Evolutionary conservation across 2,113 vertebrate species (phyloP).

Genomic region (Apodemus speciosus): DNA sequence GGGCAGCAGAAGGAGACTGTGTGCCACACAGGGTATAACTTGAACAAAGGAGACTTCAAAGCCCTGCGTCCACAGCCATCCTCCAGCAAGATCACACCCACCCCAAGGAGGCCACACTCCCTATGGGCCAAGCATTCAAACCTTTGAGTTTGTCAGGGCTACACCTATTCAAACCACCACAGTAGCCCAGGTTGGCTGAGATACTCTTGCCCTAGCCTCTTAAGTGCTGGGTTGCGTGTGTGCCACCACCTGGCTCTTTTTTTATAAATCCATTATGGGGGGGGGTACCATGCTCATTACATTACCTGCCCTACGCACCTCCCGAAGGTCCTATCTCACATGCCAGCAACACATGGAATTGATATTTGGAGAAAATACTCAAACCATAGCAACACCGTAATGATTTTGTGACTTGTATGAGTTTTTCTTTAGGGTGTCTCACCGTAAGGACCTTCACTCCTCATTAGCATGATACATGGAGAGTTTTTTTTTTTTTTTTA

Average conservation of each 20-base stretch:
- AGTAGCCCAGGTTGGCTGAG: not conserved
- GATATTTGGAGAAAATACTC: not conserved
- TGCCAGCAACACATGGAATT: not conserved
- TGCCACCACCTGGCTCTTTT: not conserved
- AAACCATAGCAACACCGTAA: not conserved
- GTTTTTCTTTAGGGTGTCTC: not conserved
- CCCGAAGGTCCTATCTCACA: not conserved
- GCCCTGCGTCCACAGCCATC: too few species aligned
- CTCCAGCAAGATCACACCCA: too few species aligned
- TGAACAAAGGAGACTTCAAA: too few species aligned
- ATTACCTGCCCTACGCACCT: not conserved
- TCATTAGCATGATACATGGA: not conserved
- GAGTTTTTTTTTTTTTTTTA: too few species aligned
- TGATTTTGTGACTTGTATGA: not conserved
- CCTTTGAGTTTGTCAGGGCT: too few species aligned
- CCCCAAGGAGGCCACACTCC: too few species aligned
- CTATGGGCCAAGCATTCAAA: too few species aligned
- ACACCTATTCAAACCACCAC: too few species aligned
- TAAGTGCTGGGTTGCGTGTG: not conserved
- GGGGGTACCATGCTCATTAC: not conserved
- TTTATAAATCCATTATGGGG: not conserved
- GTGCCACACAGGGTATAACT: too few species aligned
- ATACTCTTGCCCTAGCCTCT: not conserved
- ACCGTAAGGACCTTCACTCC: not conserved
- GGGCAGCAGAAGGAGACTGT: too few species aligned